These are phyloP conservation scores for Channa maculata DNA, from an alignment of 2,113 vertebrate genomes.

Conservation along the genomic window DNA sequence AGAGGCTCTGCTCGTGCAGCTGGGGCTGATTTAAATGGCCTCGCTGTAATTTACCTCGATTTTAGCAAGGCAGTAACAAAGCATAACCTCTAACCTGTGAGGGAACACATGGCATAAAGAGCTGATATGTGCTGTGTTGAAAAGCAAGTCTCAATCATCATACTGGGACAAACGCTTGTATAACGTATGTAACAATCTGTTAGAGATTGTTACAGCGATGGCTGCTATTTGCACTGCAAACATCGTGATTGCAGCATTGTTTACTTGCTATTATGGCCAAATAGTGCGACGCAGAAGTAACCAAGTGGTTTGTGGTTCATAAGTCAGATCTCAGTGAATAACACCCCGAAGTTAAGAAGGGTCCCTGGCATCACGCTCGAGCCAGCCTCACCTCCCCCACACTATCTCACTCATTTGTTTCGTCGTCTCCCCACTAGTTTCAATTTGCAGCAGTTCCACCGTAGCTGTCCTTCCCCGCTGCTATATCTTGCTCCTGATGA, in stretches of 20 bases:
- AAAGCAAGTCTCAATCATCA: slow-evolving; percentile 2
- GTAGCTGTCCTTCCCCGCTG: neutral
- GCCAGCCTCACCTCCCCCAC: neutral
- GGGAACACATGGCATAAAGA: no score
- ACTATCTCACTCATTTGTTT: neutral
- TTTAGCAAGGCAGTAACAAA: neutral
- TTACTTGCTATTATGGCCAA: neutral
- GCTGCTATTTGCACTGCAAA: neutral
- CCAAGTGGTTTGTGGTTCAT: neutral
- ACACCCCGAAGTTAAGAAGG: neutral
- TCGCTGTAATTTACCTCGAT: slow-evolving; percentile 18
- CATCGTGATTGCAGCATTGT: neutral
- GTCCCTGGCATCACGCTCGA: neutral
- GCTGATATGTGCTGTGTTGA: neutral
- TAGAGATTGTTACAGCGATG: no score
- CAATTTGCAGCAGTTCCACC: neutral
- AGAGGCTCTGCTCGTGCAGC: slow-evolving; percentile 27
- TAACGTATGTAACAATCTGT: no score
- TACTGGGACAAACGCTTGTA: neutral
- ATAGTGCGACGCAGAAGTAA: neutral
- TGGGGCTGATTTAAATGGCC: slow-evolving; percentile 16
- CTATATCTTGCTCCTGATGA: neutral
- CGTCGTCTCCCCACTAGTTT: neutral
- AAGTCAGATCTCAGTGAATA: neutral
- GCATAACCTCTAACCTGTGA: slow-evolving; percentile 18